Conservation (phyloP, 92 coral and sea anemone genomes). For the Heliopora coerulea region DNA sequence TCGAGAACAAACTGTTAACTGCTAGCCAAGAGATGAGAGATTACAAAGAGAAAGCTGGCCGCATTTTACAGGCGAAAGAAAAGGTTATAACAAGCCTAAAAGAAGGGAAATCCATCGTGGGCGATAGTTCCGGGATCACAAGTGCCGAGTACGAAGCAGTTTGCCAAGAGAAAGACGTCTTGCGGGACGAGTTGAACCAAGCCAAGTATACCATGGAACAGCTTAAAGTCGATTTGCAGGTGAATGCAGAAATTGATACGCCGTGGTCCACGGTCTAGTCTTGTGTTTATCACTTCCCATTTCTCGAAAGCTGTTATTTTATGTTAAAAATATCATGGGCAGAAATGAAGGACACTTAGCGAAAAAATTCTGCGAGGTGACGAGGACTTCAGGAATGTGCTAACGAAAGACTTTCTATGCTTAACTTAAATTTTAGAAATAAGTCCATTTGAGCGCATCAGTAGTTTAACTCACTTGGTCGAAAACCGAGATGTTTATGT, state of each 20-base stretch:
- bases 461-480: too few species aligned
- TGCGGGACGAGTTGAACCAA: slow-evolving; percentile 87
- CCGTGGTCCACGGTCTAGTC: too few species aligned
- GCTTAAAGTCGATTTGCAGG: slow-evolving; percentile 90
- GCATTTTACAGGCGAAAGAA: slow-evolving; percentile 97
- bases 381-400: too few species aligned
- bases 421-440: too few species aligned
- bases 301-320: too few species aligned
- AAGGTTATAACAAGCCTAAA: slow-evolving; percentile 88
- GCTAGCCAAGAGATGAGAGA: slow-evolving; percentile 89
- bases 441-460: too few species aligned
- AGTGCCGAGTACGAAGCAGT: slow-evolving; percentile 89
- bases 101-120: slow-evolving; percentile 85
- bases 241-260: slow-evolving; percentile 3
- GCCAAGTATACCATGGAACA: slow-evolving; percentile 81
- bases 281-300: too few species aligned
- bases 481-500: too few species aligned
- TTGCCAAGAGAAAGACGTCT: slow-evolving; percentile 85
- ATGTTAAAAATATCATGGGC: too few species aligned
- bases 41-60: slow-evolving; percentile 95
- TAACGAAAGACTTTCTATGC: too few species aligned
- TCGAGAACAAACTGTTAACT: slow-evolving; percentile 74
- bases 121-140: slow-evolving; percentile 66
- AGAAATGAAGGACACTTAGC: too few species aligned
- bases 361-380: too few species aligned